Evolutionary conservation across 2,797 vertebrate genomes (phyloP), one percentile per base, ranked within the genome.

Genomic region (Vultur gryphus): DNA sequence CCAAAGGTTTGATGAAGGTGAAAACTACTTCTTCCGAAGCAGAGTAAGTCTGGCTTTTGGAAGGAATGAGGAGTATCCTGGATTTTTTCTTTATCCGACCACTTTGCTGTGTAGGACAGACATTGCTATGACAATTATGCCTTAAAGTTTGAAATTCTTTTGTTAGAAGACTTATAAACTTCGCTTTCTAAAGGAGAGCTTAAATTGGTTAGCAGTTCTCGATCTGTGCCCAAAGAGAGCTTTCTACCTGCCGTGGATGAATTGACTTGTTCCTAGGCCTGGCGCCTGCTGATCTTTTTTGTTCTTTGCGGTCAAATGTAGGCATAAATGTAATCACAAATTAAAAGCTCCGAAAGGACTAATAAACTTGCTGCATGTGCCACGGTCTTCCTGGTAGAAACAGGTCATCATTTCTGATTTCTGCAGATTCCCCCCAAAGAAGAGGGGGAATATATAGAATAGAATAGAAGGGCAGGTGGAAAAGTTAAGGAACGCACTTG

Each of bases 211-310:
- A 37, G 62, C 39, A 46, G 25, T 52, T 84, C 31, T 54, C 3
- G 2, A 11, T 23, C 26, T 20, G 13, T 26, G 29, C 43, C 61
- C 66, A 35, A 3, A 25, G n/a, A 59, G 21, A 41, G 37, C 52
- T 81, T 61, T 48, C 39, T 51, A 4, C 5, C 0, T 71, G 51
- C 29, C 5, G 0, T 6, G 11, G 16, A 31, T 1, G 1, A 70
- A 41, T 23, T 58, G 62, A 21, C n/a, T 43, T 67, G 10, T 46
- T 78, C 24, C 59, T 48, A 8, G 29, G 35, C 29, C 52, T 55
- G 24, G 28, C 71, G 19, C 76, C 64, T 51, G 48, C 70, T 55
- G 25, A 18, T 35, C 37, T 14, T 58, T 80, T 39, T 41, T 65
- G 13, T 62, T 78, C 65, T 39, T 67, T 52, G 61, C 61, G 48